phyloP scores from a whole-genome alignment of 2,888 invertebrate genomes.

The Cerastis rubricosa region DNA sequence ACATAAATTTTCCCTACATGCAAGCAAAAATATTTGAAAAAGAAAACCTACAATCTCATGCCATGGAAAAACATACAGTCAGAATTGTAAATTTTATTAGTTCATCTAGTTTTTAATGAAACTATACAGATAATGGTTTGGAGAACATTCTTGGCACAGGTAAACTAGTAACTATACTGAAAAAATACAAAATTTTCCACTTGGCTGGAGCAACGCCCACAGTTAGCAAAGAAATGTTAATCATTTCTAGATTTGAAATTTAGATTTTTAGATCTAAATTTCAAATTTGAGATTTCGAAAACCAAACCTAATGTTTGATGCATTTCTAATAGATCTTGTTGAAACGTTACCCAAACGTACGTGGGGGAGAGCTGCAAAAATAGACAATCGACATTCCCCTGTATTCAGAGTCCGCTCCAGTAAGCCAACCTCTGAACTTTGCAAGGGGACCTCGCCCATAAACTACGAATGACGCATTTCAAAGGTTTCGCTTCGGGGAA shows the following conservation, averaged over 20 bases:
- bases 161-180: neutral
- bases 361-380: neutral
- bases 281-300: neutral
- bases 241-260: neutral
- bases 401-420: constrained; percentile 3
- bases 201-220: too few relatives aligned
- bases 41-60: neutral
- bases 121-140: neutral
- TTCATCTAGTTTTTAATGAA: neutral
- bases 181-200: neutral
- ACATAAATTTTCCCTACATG: neutral
- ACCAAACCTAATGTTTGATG: neutral
- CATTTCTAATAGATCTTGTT: neutral
- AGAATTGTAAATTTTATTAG: neutral
- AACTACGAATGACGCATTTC: constrained; percentile 22
- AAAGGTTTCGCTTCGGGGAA: constrained; percentile 6
- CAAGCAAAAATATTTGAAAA: neutral
- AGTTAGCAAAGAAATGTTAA: neutral
- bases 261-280: neutral
- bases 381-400: neutral
- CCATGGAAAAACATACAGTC: neutral
- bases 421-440: constrained; percentile 38
- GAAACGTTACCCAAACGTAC: neutral
- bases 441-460: constrained; percentile 13
- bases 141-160: neutral